Conservation (phyloP, 2,113 vertebrate species). For the Phaethon lepturus region DNA sequence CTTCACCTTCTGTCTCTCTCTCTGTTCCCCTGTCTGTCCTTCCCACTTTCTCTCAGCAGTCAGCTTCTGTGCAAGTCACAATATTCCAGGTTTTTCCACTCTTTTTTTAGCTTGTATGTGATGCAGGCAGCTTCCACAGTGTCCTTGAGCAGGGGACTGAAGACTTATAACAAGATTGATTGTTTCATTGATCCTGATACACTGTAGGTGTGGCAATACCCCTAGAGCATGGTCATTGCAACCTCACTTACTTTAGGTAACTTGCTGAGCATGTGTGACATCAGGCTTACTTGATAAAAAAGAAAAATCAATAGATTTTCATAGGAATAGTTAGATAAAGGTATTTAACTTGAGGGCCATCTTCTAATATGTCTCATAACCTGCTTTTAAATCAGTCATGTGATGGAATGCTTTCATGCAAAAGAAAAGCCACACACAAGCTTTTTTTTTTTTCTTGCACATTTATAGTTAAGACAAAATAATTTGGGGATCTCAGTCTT, state of each 20-base stretch:
- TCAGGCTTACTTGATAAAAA: not conserved
- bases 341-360: not conserved
- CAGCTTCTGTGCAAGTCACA: not conserved
- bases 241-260: not conserved
- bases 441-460: not conserved
- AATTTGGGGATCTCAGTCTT: not conserved
- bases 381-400: not conserved
- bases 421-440: not conserved
- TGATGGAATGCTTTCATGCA: not conserved
- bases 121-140: not conserved
- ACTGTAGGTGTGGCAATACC: not conserved
- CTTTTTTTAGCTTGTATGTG: not conserved
- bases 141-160: not conserved
- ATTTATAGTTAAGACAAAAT: not conserved
- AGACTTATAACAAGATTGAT: not conserved
- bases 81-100: not conserved
- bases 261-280: not conserved
- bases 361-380: not conserved
- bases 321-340: not conserved
- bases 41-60: not conserved
- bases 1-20: not conserved
- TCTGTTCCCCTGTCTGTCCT: not conserved
- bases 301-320: not conserved
- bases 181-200: not conserved
- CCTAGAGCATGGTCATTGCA: not conserved